Evolutionary conservation across 23 tunicate species (phyloP).

Genomic region (Styela clava): DNA sequence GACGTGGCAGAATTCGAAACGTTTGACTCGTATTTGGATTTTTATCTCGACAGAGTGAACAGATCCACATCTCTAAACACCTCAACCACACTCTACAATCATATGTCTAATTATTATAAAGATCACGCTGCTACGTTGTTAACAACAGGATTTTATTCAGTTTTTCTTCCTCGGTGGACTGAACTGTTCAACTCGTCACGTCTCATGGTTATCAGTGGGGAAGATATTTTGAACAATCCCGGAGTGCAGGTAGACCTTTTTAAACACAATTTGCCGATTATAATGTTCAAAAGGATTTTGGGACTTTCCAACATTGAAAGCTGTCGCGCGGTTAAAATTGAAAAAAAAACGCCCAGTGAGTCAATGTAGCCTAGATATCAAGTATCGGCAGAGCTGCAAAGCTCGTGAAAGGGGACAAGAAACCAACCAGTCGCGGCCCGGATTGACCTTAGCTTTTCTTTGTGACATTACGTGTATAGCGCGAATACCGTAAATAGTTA

Average conservation of each 20-base stretch:
- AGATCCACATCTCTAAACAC: not conserved
- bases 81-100: not conserved
- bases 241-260: conserved; percentile 2
- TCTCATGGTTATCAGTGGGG: conserved; percentile 5
- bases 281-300: too few species aligned
- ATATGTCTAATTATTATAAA: not conserved
- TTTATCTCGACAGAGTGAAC: conserved; percentile 18
- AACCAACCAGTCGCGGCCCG: too few species aligned
- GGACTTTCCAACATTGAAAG: too few species aligned
- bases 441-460: too few species aligned
- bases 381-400: too few species aligned
- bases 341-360: too few species aligned
- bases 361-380: too few species aligned
- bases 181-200: not conserved
- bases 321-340: too few species aligned
- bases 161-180: conserved; percentile 13
- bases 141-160: conserved; percentile 24
- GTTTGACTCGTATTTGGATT: conserved; percentile 34
- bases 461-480: too few species aligned
- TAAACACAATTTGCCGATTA: too few species aligned
- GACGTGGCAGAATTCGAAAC: conserved; percentile 24
- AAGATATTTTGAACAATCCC: conserved; percentile 1
- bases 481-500: too few species aligned
- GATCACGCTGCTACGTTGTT: conserved; percentile 4
- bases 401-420: too few species aligned